Base-by-base conservation (phyloP, 2,797 vertebrate species). In the Pantherophis alleghaniensis region DNA sequence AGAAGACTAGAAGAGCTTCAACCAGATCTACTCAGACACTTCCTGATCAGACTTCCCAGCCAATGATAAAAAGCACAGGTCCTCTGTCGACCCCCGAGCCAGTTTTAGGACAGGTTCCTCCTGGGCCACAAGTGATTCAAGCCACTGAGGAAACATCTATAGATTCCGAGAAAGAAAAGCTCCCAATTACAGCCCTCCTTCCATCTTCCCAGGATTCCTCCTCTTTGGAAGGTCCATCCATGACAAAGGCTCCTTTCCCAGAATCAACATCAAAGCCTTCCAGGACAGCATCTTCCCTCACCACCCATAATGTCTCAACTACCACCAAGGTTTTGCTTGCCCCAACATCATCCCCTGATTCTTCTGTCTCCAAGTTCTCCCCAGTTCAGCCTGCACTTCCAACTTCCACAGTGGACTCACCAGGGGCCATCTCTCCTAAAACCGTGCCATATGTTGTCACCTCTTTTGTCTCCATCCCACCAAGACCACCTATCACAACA, bases 331-430 rank as follows among this genome's bases (percentile, higher is more conserved):
- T 12, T 95, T 97, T 88, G 91, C 96, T 88, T 2, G 94, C 0
- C 0, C 94, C 61, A 2, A 24, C 56, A 56, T 59, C 93, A 79
- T 89, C 90, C 95, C 86, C 93, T 10, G 0, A 93, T 95, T 94
- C 96, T 96, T 92, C 97, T 96, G 1, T 97, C 98, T 92, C 97
- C 97, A 91, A 97, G 91, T 2, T 98, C 96, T 13, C 98, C 97
- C 96, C 97, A 93, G 16, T 92, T 5, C 98, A 98, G 20, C 98
- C 98, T 95, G 96, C 96, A 51, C 96, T 98, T 87, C 97, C 97
- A 94, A 95, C 97, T 60, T 98, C 98, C 42, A 97, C 98, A 94
- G 96, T 97, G 5, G 96, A 96, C 94, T 95, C 95, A 0, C 93
- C 96, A 42, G 86, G 74, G 0, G 88, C 95, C 32, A 24, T 95